Evolutionary conservation across 1,140 invertebrate genomes (phyloP).

Genomic region (Drosophila repleta): DNA sequence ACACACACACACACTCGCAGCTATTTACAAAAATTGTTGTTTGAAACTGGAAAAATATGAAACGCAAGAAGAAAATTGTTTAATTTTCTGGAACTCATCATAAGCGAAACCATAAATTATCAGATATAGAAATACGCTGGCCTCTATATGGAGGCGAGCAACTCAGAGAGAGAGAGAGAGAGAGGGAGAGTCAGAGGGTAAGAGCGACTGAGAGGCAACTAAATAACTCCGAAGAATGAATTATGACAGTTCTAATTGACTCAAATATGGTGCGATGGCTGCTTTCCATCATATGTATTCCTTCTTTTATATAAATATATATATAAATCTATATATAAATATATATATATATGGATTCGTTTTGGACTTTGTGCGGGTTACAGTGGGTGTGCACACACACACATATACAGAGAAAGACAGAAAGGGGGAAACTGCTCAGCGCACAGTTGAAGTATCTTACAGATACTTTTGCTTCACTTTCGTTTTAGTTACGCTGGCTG

Average conservation of each 20-base stretch:
- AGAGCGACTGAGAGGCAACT: conserved; percentile 47
- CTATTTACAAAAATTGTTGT: conserved; percentile 50
- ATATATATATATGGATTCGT: too few relatives aligned
- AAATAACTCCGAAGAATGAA: conserved; percentile 83
- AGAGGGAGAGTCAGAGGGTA: neutral
- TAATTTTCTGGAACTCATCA: conserved; percentile 83
- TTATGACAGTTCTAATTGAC: conserved; percentile 84
- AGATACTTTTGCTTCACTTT: conserved; percentile 76
- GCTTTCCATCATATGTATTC: conserved; percentile 73
- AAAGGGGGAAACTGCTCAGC: conserved; percentile 3
- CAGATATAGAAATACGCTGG: conserved; percentile 39
- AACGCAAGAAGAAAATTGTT: conserved; percentile 63
- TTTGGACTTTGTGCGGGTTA: conserved; percentile 43
- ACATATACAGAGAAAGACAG: neutral
- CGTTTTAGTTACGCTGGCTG: conserved; percentile 61
- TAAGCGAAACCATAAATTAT: conserved; percentile 77
- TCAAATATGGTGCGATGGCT: conserved; percentile 83
- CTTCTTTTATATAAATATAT: conserved; percentile 4
- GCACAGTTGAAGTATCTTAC: conserved; percentile 63
- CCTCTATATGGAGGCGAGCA: neutral
- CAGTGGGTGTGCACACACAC: conserved; percentile 22
- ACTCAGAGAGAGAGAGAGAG: neutral
- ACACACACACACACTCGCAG: conserved; percentile 6
- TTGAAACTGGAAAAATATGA: conserved; percentile 32
- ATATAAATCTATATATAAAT: conserved; percentile 1